Percentiles rank a stretch among this genome's conserved stretches.
phyloP scores from a whole-genome alignment of 1,140 invertebrate genomes.

The Drosophila oshimai region DNA sequence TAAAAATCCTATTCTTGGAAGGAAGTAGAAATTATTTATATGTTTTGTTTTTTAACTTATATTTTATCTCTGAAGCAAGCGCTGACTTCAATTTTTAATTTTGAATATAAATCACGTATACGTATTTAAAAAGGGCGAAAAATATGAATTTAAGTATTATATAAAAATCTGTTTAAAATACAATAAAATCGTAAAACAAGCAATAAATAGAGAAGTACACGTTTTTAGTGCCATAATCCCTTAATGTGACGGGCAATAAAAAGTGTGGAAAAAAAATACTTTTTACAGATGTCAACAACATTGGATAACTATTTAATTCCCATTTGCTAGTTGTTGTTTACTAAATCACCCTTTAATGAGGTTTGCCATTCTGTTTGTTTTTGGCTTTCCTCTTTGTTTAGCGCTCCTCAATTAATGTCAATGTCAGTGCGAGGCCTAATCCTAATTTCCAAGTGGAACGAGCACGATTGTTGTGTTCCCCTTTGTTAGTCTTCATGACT shows the following conservation, averaged over 20 bases:
- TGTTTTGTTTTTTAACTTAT: no score
- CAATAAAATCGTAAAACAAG: constrained; percentile 1
- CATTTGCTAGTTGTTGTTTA: neutral
- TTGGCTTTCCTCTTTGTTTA: neutral
- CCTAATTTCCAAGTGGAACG: constrained; percentile 34
- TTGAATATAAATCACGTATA: neutral
- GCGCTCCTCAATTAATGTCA: constrained; percentile 25
- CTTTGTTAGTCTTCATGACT: constrained; percentile 30
- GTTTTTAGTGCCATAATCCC: neutral
- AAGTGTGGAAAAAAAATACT: neutral
- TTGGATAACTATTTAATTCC: constrained; percentile 3
- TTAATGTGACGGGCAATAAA: neutral
- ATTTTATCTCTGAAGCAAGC: no score
- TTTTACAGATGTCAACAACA: constrained; percentile 17
- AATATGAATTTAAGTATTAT: neutral
- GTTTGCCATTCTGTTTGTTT: neutral
- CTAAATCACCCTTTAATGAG: constrained; percentile 30
- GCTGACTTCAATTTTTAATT: neutral
- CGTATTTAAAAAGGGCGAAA: neutral
- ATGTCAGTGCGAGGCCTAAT: constrained; percentile 21
- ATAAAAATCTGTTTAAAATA: neutral
- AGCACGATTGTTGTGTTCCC: constrained; percentile 20
- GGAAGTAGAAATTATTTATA: no score
- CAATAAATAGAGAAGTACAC: neutral
- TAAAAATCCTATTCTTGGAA: no score